A percentile compares a stretch with the other conserved stretches of the same genome.
Conservation (phyloP, 2,888 invertebrate species). For the Acanthosepion lycidas region DNA sequence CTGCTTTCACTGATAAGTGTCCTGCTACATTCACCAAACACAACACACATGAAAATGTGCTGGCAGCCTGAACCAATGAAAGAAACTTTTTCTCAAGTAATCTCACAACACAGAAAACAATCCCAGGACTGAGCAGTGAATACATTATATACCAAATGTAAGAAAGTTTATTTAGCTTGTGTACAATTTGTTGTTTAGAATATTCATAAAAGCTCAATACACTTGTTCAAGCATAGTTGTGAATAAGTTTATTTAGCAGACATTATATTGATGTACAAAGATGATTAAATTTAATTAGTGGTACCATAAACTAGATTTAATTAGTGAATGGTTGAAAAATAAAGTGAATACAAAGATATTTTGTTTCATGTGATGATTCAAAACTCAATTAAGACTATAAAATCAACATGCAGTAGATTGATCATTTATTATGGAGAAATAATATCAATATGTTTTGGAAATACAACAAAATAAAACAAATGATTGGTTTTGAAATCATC, state of each 20-base stretch:
- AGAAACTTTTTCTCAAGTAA: no score
- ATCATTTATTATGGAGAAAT: not conserved
- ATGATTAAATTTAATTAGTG: not conserved
- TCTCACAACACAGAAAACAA: no score
- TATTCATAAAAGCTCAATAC: not conserved
- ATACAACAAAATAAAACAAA: not conserved
- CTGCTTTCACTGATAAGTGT: no score
- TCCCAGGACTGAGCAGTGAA: no score
- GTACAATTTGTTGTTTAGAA: not conserved
- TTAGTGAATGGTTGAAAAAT: not conserved
- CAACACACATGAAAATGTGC: no score
- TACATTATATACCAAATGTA: no score
- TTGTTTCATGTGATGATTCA: not conserved
- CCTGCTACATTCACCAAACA: no score
- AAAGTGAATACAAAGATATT: not conserved
- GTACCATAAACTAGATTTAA: constrained; percentile 33
- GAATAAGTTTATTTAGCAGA: not conserved
- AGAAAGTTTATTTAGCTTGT: no score
- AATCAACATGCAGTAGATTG: not conserved
- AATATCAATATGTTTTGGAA: not conserved
- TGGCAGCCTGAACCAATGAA: no score
- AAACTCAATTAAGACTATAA: not conserved
- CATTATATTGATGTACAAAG: not conserved
- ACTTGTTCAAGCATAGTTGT: not conserved
- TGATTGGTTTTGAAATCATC: constrained; percentile 1